Evolutionary conservation across 1,140 invertebrate genomes (phyloP), one percentile per base, ranked within the genome.

Genomic region (Brachionus paranguensis): DNA sequence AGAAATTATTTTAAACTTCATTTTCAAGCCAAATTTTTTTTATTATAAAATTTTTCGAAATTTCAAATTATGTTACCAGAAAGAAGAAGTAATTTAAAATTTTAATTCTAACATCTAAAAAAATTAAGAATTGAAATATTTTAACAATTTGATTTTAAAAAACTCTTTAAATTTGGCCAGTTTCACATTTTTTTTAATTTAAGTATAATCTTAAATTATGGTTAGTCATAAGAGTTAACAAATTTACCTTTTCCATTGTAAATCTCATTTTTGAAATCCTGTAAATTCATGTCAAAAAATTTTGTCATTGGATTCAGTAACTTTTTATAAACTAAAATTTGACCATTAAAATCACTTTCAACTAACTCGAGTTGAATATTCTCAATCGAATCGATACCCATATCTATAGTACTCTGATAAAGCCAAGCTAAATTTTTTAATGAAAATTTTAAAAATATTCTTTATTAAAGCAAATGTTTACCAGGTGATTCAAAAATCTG

Each of bases 171-270:
- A 24, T 24, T 24, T 24, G 1, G 24, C 1, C 24, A 24, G 1
- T 24, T 24, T 24, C 1, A 24, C 24, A 24, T 24, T 24, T 24
- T 24, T 24, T 0, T 24, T 24, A 24, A 24, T 24, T 24, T 1
- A 24, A 24, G 24, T 24, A 24, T 24, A 24, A 24, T 24, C 24
- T 24, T 33, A 33, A 37, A 37, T 7, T 37, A 37, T 0, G 2
- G 33, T 3, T 7, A 37, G 5, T 37, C 33, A 37, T 37, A 12
- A 43, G 10, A 17, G 7, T 27, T 43, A 0, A 50, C 7, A 72
- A 37, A 41, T 20, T 50, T 68, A 81, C 78, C 78, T 81, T 81
- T 81, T 37, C 78, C 78, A n/a, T 53, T 81, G 45, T 37, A 81
- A 29, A 81, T 60, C 37, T 81, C 78, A 76, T 76, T 53, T 50